phyloP scores from a whole-genome alignment of 2,888 invertebrate species.

The Metacarcinus magister region DNA sequence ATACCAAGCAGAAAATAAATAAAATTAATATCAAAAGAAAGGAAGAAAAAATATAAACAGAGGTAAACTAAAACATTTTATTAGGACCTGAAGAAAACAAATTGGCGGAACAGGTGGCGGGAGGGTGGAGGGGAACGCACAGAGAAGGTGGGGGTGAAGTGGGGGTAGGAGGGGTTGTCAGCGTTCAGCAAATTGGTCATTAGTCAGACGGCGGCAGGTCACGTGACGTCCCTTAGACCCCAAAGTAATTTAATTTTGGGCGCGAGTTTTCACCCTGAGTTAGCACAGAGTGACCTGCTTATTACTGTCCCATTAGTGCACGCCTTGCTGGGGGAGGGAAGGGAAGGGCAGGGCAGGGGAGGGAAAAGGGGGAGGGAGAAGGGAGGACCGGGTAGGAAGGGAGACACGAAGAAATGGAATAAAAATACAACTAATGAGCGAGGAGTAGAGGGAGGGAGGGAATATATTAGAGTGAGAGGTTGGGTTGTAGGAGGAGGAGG shows the following conservation, averaged over 20 bases:
- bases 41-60: not conserved
- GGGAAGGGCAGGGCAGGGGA: not conserved
- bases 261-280: not conserved
- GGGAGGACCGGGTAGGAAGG: not conserved
- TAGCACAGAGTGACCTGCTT: slow-evolving; percentile 37
- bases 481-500: not conserved
- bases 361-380: not conserved
- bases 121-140: not conserved
- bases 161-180: not conserved
- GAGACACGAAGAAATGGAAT: not conserved
- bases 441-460: not conserved
- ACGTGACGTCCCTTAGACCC: not conserved
- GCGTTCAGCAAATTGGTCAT: slow-evolving; percentile 7
- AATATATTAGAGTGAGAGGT: slow-evolving; percentile 3
- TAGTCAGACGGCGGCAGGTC: slow-evolving; percentile 33
- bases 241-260: slow-evolving; percentile 27
- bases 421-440: slow-evolving; percentile 3
- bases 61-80: not conserved
- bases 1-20: not conserved
- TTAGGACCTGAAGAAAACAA: not conserved
- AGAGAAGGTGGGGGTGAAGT: not conserved
- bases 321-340: not conserved
- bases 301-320: slow-evolving; percentile 11
- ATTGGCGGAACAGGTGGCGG: not conserved
- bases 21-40: not conserved